Conservation (phyloP, 2,888 invertebrate genomes). For the Xanthorhoe designata region DNA sequence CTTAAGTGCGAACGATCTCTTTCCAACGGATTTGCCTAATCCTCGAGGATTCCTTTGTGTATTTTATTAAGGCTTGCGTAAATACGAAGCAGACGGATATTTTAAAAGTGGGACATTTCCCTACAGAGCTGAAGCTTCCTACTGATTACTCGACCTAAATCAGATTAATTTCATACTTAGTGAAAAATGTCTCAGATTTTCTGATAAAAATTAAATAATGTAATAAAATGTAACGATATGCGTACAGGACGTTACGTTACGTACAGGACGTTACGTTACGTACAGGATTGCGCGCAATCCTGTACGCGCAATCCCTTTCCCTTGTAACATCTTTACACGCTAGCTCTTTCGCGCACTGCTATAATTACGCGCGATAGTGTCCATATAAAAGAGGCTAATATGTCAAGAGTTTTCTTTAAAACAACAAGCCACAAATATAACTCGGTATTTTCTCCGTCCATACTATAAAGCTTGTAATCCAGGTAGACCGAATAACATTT, state of each 20-base stretch:
- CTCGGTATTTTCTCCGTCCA: not conserved
- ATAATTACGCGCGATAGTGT: no score
- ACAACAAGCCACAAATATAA: not conserved
- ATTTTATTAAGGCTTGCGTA: constrained; percentile 15
- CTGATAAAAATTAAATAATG: no score
- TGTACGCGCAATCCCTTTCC: no score
- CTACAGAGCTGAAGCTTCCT: not conserved
- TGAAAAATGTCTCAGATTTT: not conserved
- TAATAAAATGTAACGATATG: no score
- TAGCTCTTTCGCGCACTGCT: no score
- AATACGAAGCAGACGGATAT: constrained; percentile 9
- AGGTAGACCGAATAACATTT: constrained; percentile 24
- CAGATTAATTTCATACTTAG: not conserved
- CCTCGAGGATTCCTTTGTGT: constrained; percentile 8
- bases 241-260: no score
- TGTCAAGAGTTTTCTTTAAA: not conserved
- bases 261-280: no score
- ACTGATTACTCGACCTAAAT: not conserved
- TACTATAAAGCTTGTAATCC: constrained; percentile 10
- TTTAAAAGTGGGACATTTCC: constrained; percentile 5
- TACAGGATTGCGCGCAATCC: no score
- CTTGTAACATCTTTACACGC: no score
- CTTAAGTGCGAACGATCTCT: constrained; percentile 6
- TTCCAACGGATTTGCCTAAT: constrained; percentile 11
- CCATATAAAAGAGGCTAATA: no score